Evolutionary conservation across 1,140 invertebrate genomes (phyloP).

Genomic region (Nasonia giraulti): DNA sequence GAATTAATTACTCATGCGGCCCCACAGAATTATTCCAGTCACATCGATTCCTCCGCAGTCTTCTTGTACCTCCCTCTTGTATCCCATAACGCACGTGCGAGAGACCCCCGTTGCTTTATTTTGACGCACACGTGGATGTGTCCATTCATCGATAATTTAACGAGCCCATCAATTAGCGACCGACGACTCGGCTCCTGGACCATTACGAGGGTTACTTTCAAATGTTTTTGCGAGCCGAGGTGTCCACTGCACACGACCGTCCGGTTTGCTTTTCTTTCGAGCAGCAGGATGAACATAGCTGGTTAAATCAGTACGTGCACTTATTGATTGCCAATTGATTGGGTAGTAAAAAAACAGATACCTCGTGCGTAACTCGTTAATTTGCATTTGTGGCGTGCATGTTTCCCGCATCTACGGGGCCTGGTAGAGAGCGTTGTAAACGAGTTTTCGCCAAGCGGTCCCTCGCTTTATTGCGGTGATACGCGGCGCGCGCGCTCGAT

Average conservation of each 20-base stretch:
- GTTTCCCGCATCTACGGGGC: too few species aligned
- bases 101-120: background rate
- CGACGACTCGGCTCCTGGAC: constrained; percentile 52
- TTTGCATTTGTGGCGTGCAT: too few species aligned
- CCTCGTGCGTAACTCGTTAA: background rate
- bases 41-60: background rate
- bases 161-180: constrained; percentile 57
- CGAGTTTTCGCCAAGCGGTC: too few species aligned
- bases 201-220: constrained; percentile 63
- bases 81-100: background rate
- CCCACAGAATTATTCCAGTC: background rate
- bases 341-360: background rate
- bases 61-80: background rate
- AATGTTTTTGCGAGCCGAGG: background rate
- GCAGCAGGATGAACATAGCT: background rate
- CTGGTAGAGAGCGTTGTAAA: too few species aligned
- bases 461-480: too few species aligned
- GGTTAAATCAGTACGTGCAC: background rate
- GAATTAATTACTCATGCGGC: background rate
- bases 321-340: background rate
- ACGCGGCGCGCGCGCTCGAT: too few species aligned
- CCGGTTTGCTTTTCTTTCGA: background rate
- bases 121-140: background rate
- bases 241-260: background rate
- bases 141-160: constrained; percentile 58